Conservation (phyloP, 2,797 vertebrate species). For the Nannoperca australis region DNA sequence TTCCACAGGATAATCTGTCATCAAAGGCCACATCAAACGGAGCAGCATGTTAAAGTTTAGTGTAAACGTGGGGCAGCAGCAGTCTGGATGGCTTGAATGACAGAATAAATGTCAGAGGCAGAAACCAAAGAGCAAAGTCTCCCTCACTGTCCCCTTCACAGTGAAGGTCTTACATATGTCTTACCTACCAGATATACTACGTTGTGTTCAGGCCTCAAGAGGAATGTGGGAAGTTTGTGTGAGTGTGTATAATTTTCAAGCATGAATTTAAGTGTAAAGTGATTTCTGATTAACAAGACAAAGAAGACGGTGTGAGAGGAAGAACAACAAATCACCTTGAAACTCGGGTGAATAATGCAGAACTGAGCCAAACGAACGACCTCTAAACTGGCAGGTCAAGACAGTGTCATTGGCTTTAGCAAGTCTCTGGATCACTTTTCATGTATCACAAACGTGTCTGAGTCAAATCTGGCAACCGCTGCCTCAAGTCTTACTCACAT, state of each 20-base stretch:
- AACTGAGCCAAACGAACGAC: constrained; percentile 59
- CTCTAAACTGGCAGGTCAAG: constrained; percentile 69
- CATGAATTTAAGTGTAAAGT: constrained; percentile 31
- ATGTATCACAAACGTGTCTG: neutral
- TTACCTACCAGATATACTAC: neutral
- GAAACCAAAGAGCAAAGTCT: constrained; percentile 71
- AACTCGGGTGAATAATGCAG: constrained; percentile 43
- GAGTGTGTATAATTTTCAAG: neutral
- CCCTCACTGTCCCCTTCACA: neutral
- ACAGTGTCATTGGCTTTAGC: constrained; percentile 11
- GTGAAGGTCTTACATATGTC: too few species aligned
- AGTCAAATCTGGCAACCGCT: neutral
- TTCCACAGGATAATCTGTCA: constrained; percentile 13
- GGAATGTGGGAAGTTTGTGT: neutral
- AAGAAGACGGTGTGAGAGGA: constrained; percentile 10
- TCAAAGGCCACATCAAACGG: neutral
- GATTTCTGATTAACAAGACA: constrained; percentile 53
- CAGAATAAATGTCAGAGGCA: constrained; percentile 37
- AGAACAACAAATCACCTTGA: constrained; percentile 45
- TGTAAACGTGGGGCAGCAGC: constrained; percentile 23
- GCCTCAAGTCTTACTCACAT: neutral
- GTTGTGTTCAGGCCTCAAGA: neutral
- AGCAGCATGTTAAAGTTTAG: constrained; percentile 25
- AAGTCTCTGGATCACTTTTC: constrained; percentile 32
- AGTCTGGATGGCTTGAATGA: neutral